phyloP scores from a whole-genome alignment of 2,888 invertebrate genomes.

The Leptopterna dolabrata region DNA sequence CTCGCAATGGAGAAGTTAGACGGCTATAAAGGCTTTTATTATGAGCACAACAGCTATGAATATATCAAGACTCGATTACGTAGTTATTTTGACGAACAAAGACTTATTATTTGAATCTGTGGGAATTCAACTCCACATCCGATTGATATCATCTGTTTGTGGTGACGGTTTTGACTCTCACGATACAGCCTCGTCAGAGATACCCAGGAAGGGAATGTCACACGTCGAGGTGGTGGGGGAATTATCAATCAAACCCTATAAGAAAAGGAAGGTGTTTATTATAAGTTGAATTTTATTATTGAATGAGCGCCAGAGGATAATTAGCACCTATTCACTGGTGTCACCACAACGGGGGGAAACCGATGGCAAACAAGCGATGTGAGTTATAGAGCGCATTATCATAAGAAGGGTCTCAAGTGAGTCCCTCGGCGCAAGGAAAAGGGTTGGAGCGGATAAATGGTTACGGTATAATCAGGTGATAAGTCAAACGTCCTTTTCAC shows the following conservation, averaged over 20 bases:
- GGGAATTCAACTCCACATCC: conserved; percentile 25
- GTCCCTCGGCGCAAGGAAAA: conserved; percentile 3
- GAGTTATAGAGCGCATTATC: conserved; percentile 46
- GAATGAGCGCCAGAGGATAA: conserved; percentile 32
- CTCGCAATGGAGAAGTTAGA: background rate
- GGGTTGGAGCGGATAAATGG: conserved; percentile 45
- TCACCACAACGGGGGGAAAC: conserved; percentile 41
- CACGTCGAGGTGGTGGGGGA: background rate
- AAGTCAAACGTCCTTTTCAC: conserved; percentile 55
- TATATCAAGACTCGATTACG: conserved; percentile 16
- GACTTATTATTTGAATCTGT: background rate
- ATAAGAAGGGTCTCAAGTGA: conserved; percentile 44
- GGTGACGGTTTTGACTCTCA: conserved; percentile 42
- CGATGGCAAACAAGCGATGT: conserved; percentile 48
- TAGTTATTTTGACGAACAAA: conserved; percentile 31
- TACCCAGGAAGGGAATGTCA: background rate
- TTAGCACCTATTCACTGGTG: conserved; percentile 53
- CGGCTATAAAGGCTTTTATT: background rate
- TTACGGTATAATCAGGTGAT: conserved; percentile 54
- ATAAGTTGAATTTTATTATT: conserved; percentile 53
- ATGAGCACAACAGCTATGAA: conserved; percentile 7
- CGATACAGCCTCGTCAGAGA: conserved; percentile 10
- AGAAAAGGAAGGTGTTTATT: conserved; percentile 44
- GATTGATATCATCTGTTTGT: conserved; percentile 49
- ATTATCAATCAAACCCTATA: conserved; percentile 40